These are phyloP conservation scores for Drosophila orena DNA, from an alignment of 1,140 invertebrate species.

Conservation along the genomic window DNA sequence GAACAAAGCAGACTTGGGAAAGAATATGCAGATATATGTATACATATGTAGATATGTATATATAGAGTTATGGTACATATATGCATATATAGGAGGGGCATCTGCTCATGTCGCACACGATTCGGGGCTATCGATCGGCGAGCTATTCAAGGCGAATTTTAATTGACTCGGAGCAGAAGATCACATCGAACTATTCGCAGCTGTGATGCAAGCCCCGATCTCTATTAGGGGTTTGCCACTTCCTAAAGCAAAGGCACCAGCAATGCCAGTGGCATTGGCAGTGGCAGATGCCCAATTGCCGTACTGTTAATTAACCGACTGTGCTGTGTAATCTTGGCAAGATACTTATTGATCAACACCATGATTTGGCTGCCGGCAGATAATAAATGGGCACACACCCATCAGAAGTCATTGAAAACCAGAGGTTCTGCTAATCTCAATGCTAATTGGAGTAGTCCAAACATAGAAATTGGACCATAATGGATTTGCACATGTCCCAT, in stretches of 20 bases:
- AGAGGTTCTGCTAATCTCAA: constrained; percentile 5
- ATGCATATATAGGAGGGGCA: constrained; percentile 2
- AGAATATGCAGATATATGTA: constrained; percentile 32
- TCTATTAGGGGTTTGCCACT: constrained; percentile 4
- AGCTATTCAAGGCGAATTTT: constrained; percentile 50
- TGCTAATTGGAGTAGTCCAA: not conserved
- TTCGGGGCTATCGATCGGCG: constrained; percentile 37
- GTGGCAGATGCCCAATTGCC: constrained; percentile 5
- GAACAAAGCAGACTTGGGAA: constrained; percentile 56
- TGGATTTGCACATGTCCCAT: no score
- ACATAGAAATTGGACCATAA: no score
- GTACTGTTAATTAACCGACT: constrained; percentile 20
- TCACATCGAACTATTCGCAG: constrained; percentile 31
- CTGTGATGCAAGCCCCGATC: constrained; percentile 23
- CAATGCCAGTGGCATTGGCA: constrained; percentile 3
- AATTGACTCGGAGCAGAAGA: constrained; percentile 47
- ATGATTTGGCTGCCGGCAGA: constrained; percentile 2
- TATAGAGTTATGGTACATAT: not conserved
- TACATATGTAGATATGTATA: constrained; percentile 1
- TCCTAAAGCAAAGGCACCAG: constrained; percentile 1
- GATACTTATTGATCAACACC: constrained; percentile 18
- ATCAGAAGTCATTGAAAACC: constrained; percentile 6
- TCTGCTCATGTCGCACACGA: constrained; percentile 32
- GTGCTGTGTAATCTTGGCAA: constrained; percentile 2
- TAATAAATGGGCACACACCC: constrained; percentile 3